Conservation (phyloP, 2,113 vertebrate genomes). For the Cettia cetti region DNA sequence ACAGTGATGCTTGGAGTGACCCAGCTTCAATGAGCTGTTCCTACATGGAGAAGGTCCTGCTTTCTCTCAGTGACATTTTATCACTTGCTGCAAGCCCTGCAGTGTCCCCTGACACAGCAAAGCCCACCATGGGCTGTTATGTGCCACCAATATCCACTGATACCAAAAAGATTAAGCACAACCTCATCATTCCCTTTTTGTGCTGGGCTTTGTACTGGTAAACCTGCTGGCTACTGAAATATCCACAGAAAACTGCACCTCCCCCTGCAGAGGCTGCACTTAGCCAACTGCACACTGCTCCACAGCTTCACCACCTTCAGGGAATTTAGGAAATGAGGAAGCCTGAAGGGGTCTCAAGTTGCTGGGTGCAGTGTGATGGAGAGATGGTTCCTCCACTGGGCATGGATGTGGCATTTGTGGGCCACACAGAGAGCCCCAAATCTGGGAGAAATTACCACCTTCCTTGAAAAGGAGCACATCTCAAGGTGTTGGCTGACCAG, state of each 20-base stretch:
- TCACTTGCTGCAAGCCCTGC: neutral
- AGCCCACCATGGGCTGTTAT: neutral
- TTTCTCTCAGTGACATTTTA: neutral
- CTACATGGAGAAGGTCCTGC: rapidly evolving
- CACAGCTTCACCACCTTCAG: neutral
- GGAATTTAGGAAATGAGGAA: neutral
- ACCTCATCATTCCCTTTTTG: neutral
- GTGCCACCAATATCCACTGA: rapidly evolving
- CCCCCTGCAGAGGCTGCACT: neutral
- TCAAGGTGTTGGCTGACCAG: neutral
- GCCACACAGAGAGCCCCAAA: rapidly evolving
- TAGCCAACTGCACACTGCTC: too few relatives aligned
- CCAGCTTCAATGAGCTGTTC: neutral
- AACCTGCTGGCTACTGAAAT: neutral
- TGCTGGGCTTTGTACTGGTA: neutral
- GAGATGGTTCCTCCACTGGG: neutral
- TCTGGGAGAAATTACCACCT: neutral
- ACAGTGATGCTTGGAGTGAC: neutral
- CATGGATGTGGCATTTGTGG: neutral
- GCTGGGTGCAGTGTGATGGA: neutral
- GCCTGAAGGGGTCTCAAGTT: neutral
- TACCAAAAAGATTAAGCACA: neutral
- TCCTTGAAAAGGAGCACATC: neutral
- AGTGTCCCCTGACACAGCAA: neutral
- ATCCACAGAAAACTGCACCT: neutral